Conservation (phyloP, 2,797 vertebrate genomes). For the Pseudomugil gertrudae region DNA sequence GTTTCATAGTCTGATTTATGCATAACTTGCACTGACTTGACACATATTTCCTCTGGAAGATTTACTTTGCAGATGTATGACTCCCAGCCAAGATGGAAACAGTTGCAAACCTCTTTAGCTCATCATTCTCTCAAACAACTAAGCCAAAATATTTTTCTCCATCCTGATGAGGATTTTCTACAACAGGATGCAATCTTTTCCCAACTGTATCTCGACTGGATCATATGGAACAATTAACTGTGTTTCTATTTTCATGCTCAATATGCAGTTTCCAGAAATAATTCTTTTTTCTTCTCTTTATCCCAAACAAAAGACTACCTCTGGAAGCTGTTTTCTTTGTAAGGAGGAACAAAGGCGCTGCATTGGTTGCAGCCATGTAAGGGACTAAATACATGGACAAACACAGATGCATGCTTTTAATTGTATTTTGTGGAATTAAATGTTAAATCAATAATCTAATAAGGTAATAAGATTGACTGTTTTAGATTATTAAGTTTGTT, state of each 20-base stretch:
- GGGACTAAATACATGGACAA: background rate
- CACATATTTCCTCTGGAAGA: constrained; percentile 49
- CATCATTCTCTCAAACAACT: constrained; percentile 58
- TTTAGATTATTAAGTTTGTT: background rate
- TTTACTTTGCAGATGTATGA: constrained; percentile 51
- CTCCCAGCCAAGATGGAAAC: constrained; percentile 58
- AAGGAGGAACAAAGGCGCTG: constrained; percentile 4
- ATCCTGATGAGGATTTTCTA: constrained; percentile 48
- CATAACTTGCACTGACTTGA: constrained; percentile 35
- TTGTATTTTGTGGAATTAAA: background rate
- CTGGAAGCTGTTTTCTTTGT: constrained; percentile 6
- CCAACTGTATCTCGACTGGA: constrained; percentile 38
- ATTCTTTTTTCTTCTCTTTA: constrained; percentile 17
- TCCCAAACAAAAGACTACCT: constrained; percentile 6
- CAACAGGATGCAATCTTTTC: constrained; percentile 31
- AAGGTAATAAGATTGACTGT: too few species aligned
- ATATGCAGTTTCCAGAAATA: background rate
- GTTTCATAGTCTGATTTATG: constrained; percentile 25
- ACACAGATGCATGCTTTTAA: background rate
- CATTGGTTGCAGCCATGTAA: background rate
- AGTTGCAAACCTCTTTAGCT: constrained; percentile 42
- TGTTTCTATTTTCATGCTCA: background rate
- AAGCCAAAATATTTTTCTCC: constrained; percentile 60
- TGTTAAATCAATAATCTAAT: background rate
- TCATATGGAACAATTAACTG: constrained; percentile 27